Conservation (phyloP, 2,113 vertebrate species). For the Nansenia antarctica region DNA sequence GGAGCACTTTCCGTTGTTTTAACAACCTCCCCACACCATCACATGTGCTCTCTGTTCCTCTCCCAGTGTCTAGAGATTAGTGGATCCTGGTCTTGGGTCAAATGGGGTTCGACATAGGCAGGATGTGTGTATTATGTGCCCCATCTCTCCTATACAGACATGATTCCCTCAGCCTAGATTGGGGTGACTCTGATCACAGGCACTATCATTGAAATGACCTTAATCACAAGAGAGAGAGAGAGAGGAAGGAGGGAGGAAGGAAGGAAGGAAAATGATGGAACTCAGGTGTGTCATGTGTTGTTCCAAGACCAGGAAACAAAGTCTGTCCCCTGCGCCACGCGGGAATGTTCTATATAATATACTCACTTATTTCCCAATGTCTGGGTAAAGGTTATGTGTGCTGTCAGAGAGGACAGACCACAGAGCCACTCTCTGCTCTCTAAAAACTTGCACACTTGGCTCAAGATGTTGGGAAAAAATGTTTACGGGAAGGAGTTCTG, state of each 20-base stretch:
- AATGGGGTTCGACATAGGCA: constrained; percentile 31
- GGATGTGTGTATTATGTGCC: constrained; percentile 4
- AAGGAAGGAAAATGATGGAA: not conserved
- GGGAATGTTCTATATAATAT: constrained; percentile 30
- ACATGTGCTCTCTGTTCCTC: too few species aligned
- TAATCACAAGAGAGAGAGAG: constrained; percentile 27
- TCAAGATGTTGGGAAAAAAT: too few species aligned
- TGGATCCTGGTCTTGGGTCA: constrained; percentile 5
- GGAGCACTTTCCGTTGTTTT: not conserved
- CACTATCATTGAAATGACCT: constrained; percentile 54
- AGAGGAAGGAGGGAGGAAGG: not conserved
- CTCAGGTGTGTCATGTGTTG: not conserved
- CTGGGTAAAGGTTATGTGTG: constrained; percentile 40
- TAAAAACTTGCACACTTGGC: constrained; percentile 29
- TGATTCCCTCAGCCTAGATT: constrained; percentile 37
- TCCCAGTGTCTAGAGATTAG: constrained; percentile 16
- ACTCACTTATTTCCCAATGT: constrained; percentile 32
- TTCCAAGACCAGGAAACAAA: constrained; percentile 36
- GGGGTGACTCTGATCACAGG: constrained; percentile 51
- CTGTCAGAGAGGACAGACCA: constrained; percentile 21
- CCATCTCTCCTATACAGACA: constrained; percentile 12
- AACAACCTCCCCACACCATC: not conserved
- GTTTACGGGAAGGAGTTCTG: not conserved
- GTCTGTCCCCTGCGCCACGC: constrained; percentile 21
- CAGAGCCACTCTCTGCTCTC: constrained; percentile 20